Conservation (phyloP, 2,888 invertebrate genomes). For the Machimus rusticus region DNA sequence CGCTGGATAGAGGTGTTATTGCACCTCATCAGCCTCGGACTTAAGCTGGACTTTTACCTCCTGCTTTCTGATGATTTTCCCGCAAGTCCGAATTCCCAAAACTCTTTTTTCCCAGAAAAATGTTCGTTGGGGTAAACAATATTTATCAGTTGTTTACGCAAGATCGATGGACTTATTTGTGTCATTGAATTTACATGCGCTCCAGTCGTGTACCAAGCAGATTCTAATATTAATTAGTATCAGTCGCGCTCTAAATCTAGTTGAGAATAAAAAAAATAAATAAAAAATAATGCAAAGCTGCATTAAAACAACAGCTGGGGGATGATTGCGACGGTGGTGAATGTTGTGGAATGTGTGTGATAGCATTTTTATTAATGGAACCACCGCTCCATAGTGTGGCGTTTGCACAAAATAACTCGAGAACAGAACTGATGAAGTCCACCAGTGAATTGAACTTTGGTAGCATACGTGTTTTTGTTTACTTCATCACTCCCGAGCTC, state of each 20-base stretch:
- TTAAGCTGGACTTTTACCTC: background rate
- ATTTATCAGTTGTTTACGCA: slow-evolving; percentile 35
- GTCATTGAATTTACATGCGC: slow-evolving; percentile 37
- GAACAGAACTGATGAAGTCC: background rate
- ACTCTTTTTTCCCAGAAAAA: background rate
- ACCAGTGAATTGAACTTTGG: background rate
- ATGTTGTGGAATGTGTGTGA: background rate
- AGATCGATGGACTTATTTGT: slow-evolving; percentile 31
- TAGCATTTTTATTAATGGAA: background rate
- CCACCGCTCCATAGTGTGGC: background rate
- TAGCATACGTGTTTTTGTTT: background rate
- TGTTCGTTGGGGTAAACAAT: slow-evolving; percentile 7
- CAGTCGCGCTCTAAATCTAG: background rate
- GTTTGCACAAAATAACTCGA: background rate
- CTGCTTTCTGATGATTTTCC: background rate
- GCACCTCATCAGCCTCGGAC: background rate
- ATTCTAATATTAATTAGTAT: background rate
- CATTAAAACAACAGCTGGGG: background rate
- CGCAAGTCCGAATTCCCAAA: background rate
- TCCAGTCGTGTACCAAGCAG: background rate
- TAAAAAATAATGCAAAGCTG: background rate
- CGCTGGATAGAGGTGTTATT: background rate
- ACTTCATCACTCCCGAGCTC: background rate
- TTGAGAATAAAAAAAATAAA: background rate
- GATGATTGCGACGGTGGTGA: background rate